Evolutionary conservation across 2,797 vertebrate species (phyloP).

Genomic region (Bovichtus variegatus): DNA sequence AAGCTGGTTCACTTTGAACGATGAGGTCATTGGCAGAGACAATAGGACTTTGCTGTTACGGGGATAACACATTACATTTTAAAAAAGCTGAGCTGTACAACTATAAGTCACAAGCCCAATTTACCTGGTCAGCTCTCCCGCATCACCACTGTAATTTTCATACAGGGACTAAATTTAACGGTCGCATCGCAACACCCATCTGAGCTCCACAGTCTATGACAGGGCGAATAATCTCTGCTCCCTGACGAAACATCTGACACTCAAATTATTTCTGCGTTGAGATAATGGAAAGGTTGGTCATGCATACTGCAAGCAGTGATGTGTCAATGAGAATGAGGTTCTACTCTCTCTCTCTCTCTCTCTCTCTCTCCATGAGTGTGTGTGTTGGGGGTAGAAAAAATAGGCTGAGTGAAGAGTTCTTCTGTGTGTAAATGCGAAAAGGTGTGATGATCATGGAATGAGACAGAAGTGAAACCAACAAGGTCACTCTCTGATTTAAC

Average conservation of each 20-base stretch:
- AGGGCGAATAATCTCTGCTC: constrained; percentile 60
- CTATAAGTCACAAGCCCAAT: constrained; percentile 70
- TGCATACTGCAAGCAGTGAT: constrained; percentile 60
- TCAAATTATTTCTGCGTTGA: constrained; percentile 67
- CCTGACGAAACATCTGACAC: constrained; percentile 65
- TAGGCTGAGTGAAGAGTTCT: background rate
- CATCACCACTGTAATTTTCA: constrained; percentile 63
- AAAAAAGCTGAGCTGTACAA: constrained; percentile 64
- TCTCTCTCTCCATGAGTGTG: constrained; percentile 12
- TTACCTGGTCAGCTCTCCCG: constrained; percentile 58
- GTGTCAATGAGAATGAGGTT: constrained; percentile 59
- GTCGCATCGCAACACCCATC: constrained; percentile 29
- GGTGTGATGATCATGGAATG: constrained; percentile 57
- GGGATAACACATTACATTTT: constrained; percentile 73
- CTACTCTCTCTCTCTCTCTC: background rate
- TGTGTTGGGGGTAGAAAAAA: background rate
- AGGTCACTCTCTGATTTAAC: constrained; percentile 41
- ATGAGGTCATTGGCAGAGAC: constrained; percentile 82
- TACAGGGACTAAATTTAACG: constrained; percentile 71
- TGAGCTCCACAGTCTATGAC: constrained; percentile 49
- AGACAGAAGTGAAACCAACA: constrained; percentile 47
- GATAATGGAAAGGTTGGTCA: constrained; percentile 66
- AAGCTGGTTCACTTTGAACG: constrained; percentile 71
- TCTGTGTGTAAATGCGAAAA: constrained; percentile 39
- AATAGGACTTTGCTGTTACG: constrained; percentile 76